A percentile compares a stretch with the other conserved stretches of the same genome.
phyloP scores from a whole-genome alignment of 2,888 invertebrate genomes.

The Pherbina coryleti region DNA sequence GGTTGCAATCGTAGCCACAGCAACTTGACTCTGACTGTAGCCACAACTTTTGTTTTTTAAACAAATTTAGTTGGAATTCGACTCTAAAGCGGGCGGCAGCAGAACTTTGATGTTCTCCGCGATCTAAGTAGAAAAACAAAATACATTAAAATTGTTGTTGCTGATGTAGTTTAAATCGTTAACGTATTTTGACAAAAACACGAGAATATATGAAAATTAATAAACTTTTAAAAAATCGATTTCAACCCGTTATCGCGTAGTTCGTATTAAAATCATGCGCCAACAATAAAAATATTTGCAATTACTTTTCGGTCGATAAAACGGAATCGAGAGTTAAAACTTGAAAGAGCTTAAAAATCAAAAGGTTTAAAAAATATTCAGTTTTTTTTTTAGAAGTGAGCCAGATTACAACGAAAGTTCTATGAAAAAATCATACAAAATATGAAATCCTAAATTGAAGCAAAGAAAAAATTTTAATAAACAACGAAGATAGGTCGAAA shows the following conservation, averaged over 20 bases:
- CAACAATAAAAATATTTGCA: no score
- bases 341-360: no score
- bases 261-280: no score
- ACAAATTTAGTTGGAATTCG: slow-evolving; percentile 32
- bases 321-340: no score
- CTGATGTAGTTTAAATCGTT: not conserved
- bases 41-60: slow-evolving; percentile 31
- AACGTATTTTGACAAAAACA: no score
- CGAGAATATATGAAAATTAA: no score
- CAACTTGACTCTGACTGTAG: not conserved
- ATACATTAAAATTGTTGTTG: not conserved
- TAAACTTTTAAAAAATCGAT: no score
- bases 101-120: slow-evolving; percentile 9
- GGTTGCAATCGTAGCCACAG: slow-evolving; percentile 16
- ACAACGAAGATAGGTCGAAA: not conserved
- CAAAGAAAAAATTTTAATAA: no score
- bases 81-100: slow-evolving; percentile 11
- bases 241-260: no score
- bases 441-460: not conserved
- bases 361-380: not conserved
- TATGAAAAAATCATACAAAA: not conserved
- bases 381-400: not conserved
- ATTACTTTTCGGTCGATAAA: no score
- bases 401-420: not conserved
- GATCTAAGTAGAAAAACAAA: not conserved